Evolutionary conservation across 2,797 vertebrate species (phyloP).

Genomic region (Phataginus tetradactyla): DNA sequence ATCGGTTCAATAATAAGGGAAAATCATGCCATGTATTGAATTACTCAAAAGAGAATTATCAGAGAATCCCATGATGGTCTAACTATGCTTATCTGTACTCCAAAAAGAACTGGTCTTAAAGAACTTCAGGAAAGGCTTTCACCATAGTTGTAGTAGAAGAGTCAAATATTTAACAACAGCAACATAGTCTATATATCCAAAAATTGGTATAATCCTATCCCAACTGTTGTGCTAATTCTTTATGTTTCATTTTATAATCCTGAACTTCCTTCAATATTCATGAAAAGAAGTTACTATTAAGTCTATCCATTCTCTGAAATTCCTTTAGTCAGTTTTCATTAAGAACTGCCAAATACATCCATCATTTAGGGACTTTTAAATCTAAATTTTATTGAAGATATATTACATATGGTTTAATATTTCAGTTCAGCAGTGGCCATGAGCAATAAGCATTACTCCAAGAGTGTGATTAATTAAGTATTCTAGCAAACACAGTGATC

Average conservation of each 20-base stretch:
- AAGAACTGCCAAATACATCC: constrained; percentile 72
- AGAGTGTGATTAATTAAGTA: constrained; percentile 68
- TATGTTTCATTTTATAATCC: constrained; percentile 53
- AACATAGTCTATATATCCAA: not conserved
- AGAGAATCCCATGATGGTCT: constrained; percentile 5
- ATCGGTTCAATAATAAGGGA: constrained; percentile 66
- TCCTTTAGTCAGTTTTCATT: constrained; percentile 68
- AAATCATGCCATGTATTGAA: constrained; percentile 66
- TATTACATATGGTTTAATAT: constrained; percentile 71
- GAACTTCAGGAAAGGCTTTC: constrained; percentile 16
- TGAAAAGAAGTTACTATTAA: constrained; percentile 56
- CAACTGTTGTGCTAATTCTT: constrained; percentile 17
- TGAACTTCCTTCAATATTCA: constrained; percentile 44
- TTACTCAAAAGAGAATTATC: constrained; percentile 72
- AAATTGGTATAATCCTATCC: not conserved
- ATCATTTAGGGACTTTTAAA: constrained; percentile 73
- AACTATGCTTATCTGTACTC: constrained; percentile 31
- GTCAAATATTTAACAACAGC: constrained; percentile 38
- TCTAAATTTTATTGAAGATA: constrained; percentile 76
- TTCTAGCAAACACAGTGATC: constrained; percentile 69
- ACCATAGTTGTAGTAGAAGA: not conserved
- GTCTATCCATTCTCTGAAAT: constrained; percentile 59
- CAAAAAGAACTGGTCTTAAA: constrained; percentile 34
- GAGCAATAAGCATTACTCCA: constrained; percentile 65
- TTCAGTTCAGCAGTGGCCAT: constrained; percentile 59